Base-by-base conservation (phyloP, 2,888 invertebrate species). In the Seladonia tumulorum region DNA sequence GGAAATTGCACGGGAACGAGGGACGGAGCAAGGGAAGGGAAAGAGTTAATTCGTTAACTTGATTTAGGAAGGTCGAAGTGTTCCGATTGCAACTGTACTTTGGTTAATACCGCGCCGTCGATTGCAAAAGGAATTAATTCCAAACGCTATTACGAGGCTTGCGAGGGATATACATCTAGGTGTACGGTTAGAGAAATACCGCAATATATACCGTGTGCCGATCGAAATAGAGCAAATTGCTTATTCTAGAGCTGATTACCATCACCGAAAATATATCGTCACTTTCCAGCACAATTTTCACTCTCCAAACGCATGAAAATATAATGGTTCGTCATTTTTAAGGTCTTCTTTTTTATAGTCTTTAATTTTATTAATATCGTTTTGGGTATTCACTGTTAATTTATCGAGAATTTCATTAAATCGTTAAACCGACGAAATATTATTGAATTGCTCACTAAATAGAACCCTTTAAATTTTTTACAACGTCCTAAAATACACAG, bases 41-140 rank as follows among this genome's bases (percentile, higher is more conserved):
- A 25, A 63, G 63, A 29, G 29, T 63, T 66, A 29, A 60, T 78
- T 49, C 63, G 75, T 82, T 74, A 84, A 79, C 82, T 76, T 79
- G 60, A 39, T 84, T 49, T 45, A 39, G 16, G 53, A 57, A 72
- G n/a, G 71, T 39, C 53, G 78, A 84, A 84, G 75, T 53, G 78
- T 75, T 66, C 78, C 78, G 84, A 74, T 82, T 35, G 14, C 25
- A 73, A 79, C 76, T 66, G 78, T 75, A 45, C 71, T 35, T 35
- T 18, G 18, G 79, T 45, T 79, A n/a, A 22, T 57, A 66, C 71
- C 66, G 53, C 63, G 39, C 18, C 71, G 53, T 53, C 82, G 71
- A 78, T 78, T 47, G 78, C 78, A 72, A 82, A 53, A 47, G 82
- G 78, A 84, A 82, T 84, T 84, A 78, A 84, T 84, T 84, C 42